Evolutionary conservation across 2,113 vertebrate species (phyloP), one percentile per base, ranked within the genome.

Genomic region (Octodon degus): DNA sequence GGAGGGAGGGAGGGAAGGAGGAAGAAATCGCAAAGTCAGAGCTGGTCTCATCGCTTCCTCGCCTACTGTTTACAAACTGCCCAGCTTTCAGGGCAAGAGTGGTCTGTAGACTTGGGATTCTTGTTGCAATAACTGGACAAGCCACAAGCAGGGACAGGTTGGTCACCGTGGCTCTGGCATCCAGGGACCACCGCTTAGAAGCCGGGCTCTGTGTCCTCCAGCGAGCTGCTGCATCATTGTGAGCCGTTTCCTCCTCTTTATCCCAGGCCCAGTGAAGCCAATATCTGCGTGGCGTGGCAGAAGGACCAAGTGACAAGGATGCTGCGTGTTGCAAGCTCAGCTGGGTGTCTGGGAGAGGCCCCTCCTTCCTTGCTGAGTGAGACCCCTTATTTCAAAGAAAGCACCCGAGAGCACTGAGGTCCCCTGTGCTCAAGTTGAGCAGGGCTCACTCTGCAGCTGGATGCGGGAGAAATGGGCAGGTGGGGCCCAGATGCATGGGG

Each of bases 401-500:
- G 62, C 7, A 24, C 55, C 80, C 0, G 34, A 60, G 40, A 32
- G 7, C 16, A 17, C 0, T 3, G 53, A 58, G 58, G 34, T 79
- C 43, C 27, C 20, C 43, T 9, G 43, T 27, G 25, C 72, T 76
- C 14, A 0, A 0, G 0, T 8, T 5, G 2, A 74, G 72, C 22
- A 11, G 25, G 91, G 16, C 53, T 70, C 72, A 1, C 34, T 88
- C 40, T 24, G 10, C 40, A 3, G 20, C 16, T 0, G 0, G 77
- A 47, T 70, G 14, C 34, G 9, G 50, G 68, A 7, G 1, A 14
- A 25, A 16, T 0, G 10, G 47, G 37, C 95, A 93, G 89, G 82
- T 88, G 94, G 88, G 4, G 5, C 34, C 97, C 95, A 95, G 63
- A 81, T 91, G 93, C 32, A 2, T 19, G 19, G 9, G 47, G 17